Percentiles rank a stretch among this genome's conserved stretches.
phyloP scores from a whole-genome alignment of 1,140 invertebrate genomes.

The Leguminivora glycinivorella region DNA sequence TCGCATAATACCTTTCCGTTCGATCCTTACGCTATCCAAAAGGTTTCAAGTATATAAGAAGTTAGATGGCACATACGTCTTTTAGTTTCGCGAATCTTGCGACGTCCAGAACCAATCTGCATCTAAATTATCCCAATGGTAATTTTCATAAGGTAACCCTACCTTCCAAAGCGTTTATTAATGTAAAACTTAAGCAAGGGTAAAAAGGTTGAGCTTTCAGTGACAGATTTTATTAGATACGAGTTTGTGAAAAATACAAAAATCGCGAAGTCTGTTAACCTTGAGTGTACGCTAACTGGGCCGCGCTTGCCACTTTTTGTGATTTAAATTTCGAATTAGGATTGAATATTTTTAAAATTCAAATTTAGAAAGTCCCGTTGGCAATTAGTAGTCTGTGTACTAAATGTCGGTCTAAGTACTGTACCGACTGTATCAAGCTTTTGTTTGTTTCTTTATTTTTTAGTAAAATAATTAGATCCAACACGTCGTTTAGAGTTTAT shows the following conservation, averaged over 20 bases:
- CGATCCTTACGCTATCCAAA: neutral
- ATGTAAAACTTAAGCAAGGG: neutral
- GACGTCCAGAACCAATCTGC: constrained; percentile 6
- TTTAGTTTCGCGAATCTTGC: neutral
- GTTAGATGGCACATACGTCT: neutral
- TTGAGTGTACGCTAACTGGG: constrained; percentile 9
- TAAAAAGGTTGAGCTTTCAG: neutral
- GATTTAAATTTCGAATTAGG: constrained; percentile 11
- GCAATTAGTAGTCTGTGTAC: neutral
- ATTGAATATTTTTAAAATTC: neutral
- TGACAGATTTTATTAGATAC: neutral
- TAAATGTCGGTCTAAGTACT: too few species aligned
- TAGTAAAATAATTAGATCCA: too few species aligned
- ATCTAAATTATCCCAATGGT: neutral
- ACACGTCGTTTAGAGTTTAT: too few species aligned
- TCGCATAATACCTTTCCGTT: constrained; percentile 30
- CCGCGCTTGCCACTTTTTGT: neutral
- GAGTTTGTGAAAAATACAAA: neutral
- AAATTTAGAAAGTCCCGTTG: neutral
- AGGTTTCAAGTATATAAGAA: neutral
- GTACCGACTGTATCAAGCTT: too few species aligned
- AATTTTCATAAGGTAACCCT: neutral
- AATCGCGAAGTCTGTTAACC: constrained; percentile 14
- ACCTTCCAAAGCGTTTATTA: neutral
- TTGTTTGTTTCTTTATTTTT: too few species aligned